Evolutionary conservation across 2,113 vertebrate species (phyloP).

Genomic region (Hypanus sabinus): DNA sequence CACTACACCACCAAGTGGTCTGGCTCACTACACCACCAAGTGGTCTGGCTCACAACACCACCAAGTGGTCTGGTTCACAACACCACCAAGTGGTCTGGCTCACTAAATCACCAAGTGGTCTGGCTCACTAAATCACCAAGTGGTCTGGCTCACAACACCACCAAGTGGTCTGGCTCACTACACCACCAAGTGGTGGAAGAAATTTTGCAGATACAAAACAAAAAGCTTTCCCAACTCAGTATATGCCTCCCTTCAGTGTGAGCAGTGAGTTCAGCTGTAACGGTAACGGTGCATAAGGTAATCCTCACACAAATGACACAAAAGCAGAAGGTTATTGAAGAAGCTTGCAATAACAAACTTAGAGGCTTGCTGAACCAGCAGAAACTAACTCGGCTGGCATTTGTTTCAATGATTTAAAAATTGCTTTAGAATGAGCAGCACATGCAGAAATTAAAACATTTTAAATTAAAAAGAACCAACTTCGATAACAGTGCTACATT

Average conservation of each 20-base stretch:
- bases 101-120: neutral
- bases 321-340: neutral
- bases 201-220: neutral
- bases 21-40: neutral
- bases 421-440: neutral
- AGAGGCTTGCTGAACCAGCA: neutral
- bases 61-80: too few relatives aligned
- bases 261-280: neutral
- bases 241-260: neutral
- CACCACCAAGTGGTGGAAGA: neutral
- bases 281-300: neutral
- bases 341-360: neutral
- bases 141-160: neutral
- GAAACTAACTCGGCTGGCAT: neutral
- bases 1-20: neutral
- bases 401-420: neutral
- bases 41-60: neutral
- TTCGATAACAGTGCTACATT: neutral
- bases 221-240: neutral
- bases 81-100: neutral
- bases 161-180: neutral
- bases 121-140: too few relatives aligned
- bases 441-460: neutral
- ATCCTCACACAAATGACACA: neutral
- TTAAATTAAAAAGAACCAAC: neutral